phyloP scores from a whole-genome alignment of 2,888 invertebrate genomes.

The Pimpla rufipes region DNA sequence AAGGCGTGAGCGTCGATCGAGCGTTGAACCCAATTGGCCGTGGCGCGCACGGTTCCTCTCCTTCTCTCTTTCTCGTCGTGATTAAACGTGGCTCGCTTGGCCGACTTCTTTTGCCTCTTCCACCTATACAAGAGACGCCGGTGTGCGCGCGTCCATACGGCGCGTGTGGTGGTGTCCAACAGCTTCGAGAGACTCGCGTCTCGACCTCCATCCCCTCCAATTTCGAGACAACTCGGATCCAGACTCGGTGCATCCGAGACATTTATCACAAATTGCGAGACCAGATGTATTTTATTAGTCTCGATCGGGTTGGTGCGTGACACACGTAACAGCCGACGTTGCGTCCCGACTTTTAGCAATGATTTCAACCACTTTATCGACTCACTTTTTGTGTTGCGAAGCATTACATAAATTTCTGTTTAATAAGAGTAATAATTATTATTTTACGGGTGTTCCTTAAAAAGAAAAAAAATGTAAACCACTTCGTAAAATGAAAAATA shows the following conservation, averaged over 20 bases:
- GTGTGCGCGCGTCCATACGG: background rate
- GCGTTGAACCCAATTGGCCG: conserved; percentile 71
- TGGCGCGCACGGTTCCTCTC: conserved; percentile 55
- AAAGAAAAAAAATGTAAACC: too few species aligned
- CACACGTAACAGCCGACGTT: too few species aligned
- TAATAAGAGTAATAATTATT: too few species aligned
- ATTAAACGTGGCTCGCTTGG: conserved; percentile 63
- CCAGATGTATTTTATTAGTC: background rate
- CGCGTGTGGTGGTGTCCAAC: background rate
- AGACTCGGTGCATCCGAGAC: background rate
- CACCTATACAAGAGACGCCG: conserved; percentile 25
- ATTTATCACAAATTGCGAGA: conserved; percentile 3
- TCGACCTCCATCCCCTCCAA: conserved; percentile 4
- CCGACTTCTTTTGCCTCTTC: conserved; percentile 52
- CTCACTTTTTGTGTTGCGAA: too few species aligned
- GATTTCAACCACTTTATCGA: background rate
- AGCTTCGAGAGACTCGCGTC: background rate
- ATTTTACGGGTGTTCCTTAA: too few species aligned
- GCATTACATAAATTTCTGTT: too few species aligned
- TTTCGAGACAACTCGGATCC: background rate
- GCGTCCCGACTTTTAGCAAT: background rate
- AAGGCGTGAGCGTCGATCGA: conserved; percentile 71
- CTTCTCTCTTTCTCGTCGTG: conserved; percentile 51
- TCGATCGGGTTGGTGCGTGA: background rate
- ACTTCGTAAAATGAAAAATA: too few species aligned